phyloP scores from a whole-genome alignment of 2,888 invertebrate genomes.

The Hemicrepidius hirtus region DNA sequence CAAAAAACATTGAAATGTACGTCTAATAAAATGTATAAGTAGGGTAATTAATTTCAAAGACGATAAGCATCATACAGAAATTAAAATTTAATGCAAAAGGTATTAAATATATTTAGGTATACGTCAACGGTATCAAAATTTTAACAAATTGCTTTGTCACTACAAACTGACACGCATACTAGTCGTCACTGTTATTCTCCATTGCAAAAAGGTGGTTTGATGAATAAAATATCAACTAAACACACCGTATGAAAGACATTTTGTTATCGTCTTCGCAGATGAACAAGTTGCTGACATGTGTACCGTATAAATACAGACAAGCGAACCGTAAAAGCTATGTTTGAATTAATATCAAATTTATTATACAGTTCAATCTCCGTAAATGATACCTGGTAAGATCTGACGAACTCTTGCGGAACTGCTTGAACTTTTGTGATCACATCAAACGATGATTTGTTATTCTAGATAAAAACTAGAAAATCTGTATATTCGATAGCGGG shows the following conservation, averaged over 20 bases:
- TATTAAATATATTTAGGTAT: background rate
- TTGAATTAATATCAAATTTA: too few relatives aligned
- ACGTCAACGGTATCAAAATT: background rate
- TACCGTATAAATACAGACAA: background rate
- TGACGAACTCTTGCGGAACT: too few relatives aligned
- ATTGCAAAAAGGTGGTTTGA: background rate
- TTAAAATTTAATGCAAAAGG: background rate
- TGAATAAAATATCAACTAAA: background rate
- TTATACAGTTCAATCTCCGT: too few relatives aligned
- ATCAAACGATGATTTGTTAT: too few relatives aligned
- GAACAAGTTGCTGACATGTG: constrained; percentile 12
- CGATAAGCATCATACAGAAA: background rate
- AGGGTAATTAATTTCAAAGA: constrained; percentile 1
- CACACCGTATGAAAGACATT: background rate
- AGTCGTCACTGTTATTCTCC: background rate
- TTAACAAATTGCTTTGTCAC: constrained; percentile 7
- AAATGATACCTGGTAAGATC: too few relatives aligned
- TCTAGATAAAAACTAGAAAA: too few relatives aligned
- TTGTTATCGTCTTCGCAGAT: constrained; percentile 1
- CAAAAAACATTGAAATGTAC: too few relatives aligned
- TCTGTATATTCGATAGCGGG: too few relatives aligned
- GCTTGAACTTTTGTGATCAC: too few relatives aligned
- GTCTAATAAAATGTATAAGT: background rate
- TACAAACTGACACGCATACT: background rate
- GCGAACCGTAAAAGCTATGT: too few relatives aligned